Evolutionary conservation across 2,797 vertebrate species (phyloP).

Genomic region (Galago senegalensis): DNA sequence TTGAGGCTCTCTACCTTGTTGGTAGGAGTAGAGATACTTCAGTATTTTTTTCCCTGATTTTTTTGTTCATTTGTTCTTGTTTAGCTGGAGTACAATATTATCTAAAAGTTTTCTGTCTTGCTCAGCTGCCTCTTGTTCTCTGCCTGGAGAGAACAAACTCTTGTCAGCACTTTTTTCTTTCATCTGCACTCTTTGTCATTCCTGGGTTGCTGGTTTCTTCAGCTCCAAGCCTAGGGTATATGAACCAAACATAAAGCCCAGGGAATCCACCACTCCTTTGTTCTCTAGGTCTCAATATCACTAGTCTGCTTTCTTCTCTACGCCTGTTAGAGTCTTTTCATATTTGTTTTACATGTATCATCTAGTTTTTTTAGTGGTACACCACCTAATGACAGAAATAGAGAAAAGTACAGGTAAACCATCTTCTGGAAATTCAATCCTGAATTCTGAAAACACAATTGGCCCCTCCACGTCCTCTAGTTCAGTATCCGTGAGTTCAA

Average conservation of each 20-base stretch:
- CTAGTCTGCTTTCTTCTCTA: not conserved
- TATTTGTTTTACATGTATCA: no score
- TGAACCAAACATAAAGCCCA: not conserved
- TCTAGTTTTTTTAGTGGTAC: not conserved
- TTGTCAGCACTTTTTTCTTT: not conserved
- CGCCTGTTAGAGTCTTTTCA: not conserved
- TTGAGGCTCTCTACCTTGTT: not conserved
- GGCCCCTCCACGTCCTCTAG: not conserved
- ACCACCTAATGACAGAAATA: not conserved
- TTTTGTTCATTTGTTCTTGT: not conserved
- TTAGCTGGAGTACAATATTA: not conserved
- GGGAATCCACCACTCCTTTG: not conserved
- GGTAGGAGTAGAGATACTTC: not conserved
- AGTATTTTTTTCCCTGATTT: not conserved
- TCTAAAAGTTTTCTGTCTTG: constrained; percentile 27
- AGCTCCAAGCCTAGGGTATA: not conserved
- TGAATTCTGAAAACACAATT: constrained; percentile 9
- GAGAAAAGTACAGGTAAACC: not conserved
- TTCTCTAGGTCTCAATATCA: not conserved
- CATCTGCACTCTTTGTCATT: not conserved
- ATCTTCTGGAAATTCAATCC: not conserved
- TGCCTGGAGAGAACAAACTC: not conserved
- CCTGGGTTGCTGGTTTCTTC: not conserved
- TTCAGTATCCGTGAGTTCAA: not conserved
- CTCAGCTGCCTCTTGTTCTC: not conserved